Evolutionary conservation across 2,797 vertebrate genomes (phyloP), one percentile per base, ranked within the genome.

Genomic region (Spea hammondii): DNA sequence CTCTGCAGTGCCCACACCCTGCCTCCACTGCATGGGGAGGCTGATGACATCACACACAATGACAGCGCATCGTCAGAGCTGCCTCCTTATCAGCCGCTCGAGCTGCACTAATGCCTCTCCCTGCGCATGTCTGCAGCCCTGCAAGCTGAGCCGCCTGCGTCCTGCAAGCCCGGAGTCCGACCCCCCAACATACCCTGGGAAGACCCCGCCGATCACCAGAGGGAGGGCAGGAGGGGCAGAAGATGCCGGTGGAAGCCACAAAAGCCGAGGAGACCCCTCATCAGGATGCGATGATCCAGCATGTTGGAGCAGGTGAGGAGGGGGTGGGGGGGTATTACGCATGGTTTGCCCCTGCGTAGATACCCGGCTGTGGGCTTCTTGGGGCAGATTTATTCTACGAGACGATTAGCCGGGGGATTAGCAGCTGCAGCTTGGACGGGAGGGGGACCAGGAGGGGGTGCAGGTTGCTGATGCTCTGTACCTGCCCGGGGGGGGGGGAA

Each of bases 1-100:
- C 44, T n/a, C 67, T 17, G 67, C 67, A 69, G 67, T 69, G 67
- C 50, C 8, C 68, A 70, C 79, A 49, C 75, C 64, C 72, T 32
- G 64, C 74, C 67, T 87, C 85, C 69, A 86, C 82, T 88, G 88
- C 91, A 89, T 86, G 86, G 32, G 32, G 79, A 86, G 85, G 90
- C 9, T 89, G 91, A 92, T 94, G 92, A 94, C 92, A 92, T 94
- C 93, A 94, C 86, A 79, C 82, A 85, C 83, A 70, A 90, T 85
- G 85, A 91, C 89, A 87, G 90, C 90, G 89, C 77, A 54, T n/a
- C 59, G 9, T 8, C 32, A 32, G 32, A 32, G 46, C 5, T 2
- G 7, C 0, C 49, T 65, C 44, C 44, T 54, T 6, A 0, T 4
- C 5, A 11, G 13, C 17, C 50, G 10, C 6, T 45, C 49, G 8